Base-by-base conservation (phyloP, 2,888 invertebrate species). In the Phragmatobia fuliginosa region DNA sequence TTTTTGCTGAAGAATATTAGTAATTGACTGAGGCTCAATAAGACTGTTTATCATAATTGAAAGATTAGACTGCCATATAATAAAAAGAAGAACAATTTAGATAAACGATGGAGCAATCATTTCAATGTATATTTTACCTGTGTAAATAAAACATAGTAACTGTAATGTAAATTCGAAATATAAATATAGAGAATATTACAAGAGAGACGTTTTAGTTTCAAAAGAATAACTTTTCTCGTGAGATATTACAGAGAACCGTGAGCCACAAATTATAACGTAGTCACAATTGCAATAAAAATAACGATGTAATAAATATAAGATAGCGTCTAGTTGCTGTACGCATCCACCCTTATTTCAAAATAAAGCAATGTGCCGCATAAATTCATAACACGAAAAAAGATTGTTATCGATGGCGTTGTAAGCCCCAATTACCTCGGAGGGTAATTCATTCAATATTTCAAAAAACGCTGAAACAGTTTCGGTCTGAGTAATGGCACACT, bases 391-490 rank as follows among this genome's bases (percentile, higher is more conserved):
- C 33, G 68, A 56, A 61, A 67, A 62, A 68, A 67, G n/a, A 67
- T 67, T 52, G 45, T 64, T 41, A 69, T 69, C 66, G 33, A 69
- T 81, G 64, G 64, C 68, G 61, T 66, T 67, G 73, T 72, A 75
- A 81, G 74, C 77, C 60, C 72, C 76, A 77, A 82, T 81, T 81
- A 82, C 73, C 73, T 71, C 63, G 36, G 18, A 66, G 64, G 71
- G 73, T 82, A 79, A 80, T 81, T 78, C 78, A 77, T 78, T 82
- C 67, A 80, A 79, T 83, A 82, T 82, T 78, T 78, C 72, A 72
- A 77, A 83, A 83, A 83, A 76, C 77, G 82, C 83, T 82, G 82
- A 80, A 78, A 80, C 76, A 80, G 80, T 78, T 74, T 66, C 72
- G 67, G 62, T 21, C 68, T 76, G 82, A 83, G 72, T 82, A 80